Base-by-base conservation (phyloP, 2,888 invertebrate species). In the Drosophila vallismaia region DNA sequence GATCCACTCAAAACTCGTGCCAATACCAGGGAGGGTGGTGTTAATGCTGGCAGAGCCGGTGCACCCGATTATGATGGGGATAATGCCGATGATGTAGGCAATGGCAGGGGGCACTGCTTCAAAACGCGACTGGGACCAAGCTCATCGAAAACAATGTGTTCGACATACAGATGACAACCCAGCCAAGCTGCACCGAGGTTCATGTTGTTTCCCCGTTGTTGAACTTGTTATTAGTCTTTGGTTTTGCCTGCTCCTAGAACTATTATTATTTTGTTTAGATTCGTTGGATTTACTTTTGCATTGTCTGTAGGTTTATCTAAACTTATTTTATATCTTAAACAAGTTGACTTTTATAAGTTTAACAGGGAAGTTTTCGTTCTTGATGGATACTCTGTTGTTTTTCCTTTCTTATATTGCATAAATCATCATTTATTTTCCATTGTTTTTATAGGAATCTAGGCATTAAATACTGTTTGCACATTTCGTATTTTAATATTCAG, bases 151-250 rank as follows among this genome's bases (percentile, higher is more conserved):
- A 48, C 66, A 66, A 69, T 72, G 62, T 80, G 68, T 50, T 48
- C 86, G 46, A 46, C 73, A 54, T 73, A 67, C 72, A 89, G 88
- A 80, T 89, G 88, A 89, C 82, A 76, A 84, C 64, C 74, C 64
- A 72, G 82, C 66, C 57, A 52, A 64, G 60, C 68, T 71, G 76
- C 78, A 74, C 75, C 75, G 79, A 88, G 88, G 89, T 89, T 81
- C 79, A 80, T 84, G 78, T 84, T 73, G 85, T 82, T 85, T 46
- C 12, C 59, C 54, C 54, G 52, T 53, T 48, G 74, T 74, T 28
- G 33, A 79, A 68, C 24, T 82, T 68, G 14, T 55, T 60, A 45
- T 45, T 60, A 53, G 36, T 19, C n/a, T 38, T 51, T 53, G 36
- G 9, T 28, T 55, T 59, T 45, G 48, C 49, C 54, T 42, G 40